These are phyloP conservation scores for Amiota mariae DNA, from an alignment of 2,888 invertebrate species.

Conservation along the genomic window DNA sequence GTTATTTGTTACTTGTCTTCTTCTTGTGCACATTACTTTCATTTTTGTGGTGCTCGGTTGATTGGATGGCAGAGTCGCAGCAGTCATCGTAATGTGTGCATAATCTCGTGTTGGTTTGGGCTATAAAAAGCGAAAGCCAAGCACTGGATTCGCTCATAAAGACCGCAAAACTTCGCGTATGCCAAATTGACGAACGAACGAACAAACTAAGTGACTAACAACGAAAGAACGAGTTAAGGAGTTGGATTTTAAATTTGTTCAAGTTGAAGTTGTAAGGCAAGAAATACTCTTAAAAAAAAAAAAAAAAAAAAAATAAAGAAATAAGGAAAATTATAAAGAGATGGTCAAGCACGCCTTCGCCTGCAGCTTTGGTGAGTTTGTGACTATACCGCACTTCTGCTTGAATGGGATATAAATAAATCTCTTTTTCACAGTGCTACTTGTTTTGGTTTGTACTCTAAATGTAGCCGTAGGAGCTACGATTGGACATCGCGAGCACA, in stretches of 20 bases:
- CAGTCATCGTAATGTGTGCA: background rate
- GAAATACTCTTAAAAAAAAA: constrained; percentile 35
- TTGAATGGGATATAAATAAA: constrained; percentile 32
- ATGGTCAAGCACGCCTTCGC: constrained; percentile 54
- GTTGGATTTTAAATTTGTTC: background rate
- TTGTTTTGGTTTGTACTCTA: constrained; percentile 44
- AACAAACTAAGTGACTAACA: constrained; percentile 46
- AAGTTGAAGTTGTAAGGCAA: background rate
- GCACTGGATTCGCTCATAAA: constrained; percentile 65
- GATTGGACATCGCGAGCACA: constrained; percentile 30
- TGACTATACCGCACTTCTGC: background rate
- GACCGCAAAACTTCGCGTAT: constrained; percentile 63
- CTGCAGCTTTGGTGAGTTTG: constrained; percentile 52
- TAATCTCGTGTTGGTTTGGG: constrained; percentile 31
- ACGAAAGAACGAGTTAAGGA: background rate
- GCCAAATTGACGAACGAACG: constrained; percentile 31
- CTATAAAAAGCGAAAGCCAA: constrained; percentile 66
- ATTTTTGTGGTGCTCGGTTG: constrained; percentile 42
- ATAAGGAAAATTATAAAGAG: background rate
- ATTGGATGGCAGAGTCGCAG: constrained; percentile 17
- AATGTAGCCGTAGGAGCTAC: constrained; percentile 48
- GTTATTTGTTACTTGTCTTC: background rate
- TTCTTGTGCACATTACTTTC: constrained; percentile 56
- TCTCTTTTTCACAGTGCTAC: constrained; percentile 43
- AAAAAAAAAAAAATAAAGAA: constrained; percentile 29